These are phyloP conservation scores for Mantis religiosa DNA, from an alignment of 2,888 invertebrate genomes.

Conservation along the genomic window DNA sequence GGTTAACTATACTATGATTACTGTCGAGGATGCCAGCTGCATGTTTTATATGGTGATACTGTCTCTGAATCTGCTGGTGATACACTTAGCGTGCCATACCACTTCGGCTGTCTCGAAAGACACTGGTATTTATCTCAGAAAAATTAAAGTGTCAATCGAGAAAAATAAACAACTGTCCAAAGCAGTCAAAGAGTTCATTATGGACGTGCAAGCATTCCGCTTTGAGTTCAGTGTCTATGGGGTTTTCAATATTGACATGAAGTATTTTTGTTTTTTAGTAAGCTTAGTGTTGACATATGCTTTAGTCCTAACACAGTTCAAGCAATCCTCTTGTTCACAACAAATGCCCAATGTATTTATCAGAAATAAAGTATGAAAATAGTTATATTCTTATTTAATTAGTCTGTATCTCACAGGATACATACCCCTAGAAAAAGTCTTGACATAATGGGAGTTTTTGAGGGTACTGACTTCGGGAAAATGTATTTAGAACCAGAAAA, in stretches of 20 bases:
- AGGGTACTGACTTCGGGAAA: too few relatives aligned
- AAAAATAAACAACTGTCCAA: background rate
- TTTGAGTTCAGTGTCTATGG: background rate
- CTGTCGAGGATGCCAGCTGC: rapidly evolving
- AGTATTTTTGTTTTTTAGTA: background rate
- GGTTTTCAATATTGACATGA: background rate
- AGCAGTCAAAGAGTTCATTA: background rate
- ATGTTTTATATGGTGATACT: background rate
- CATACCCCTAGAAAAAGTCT: too few relatives aligned
- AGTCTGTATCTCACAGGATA: too few relatives aligned
- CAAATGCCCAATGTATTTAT: too few relatives aligned
- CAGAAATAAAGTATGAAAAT: too few relatives aligned
- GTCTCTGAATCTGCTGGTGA: background rate
- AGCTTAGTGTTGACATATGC: background rate
- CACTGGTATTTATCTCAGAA: background rate
- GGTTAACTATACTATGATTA: background rate
- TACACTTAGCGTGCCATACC: background rate
- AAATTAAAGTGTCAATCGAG: background rate
- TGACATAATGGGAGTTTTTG: too few relatives aligned
- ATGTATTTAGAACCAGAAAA: too few relatives aligned
- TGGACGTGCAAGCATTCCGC: background rate
- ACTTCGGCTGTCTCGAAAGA: background rate
- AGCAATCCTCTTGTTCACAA: too few relatives aligned
- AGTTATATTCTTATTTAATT: too few relatives aligned
- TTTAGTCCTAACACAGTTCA: background rate